A percentile compares a stretch with the other conserved stretches of the same genome.
These are phyloP conservation scores for Trichoplusia ni DNA, from an alignment of 1,140 invertebrate species.

Conservation along the genomic window DNA sequence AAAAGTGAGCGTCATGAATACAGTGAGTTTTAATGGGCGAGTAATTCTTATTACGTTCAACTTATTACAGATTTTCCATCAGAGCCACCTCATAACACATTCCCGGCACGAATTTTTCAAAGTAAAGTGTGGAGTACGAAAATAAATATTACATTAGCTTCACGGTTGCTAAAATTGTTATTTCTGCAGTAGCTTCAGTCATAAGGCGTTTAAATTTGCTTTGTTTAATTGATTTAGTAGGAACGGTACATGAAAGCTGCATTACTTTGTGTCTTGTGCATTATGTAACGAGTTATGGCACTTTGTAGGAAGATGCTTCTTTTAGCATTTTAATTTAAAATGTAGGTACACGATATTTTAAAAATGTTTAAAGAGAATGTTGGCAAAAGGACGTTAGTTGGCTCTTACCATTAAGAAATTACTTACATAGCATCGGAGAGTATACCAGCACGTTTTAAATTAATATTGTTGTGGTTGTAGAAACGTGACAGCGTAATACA, in stretches of 20 bases:
- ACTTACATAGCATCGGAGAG: too few relatives aligned
- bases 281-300: too few relatives aligned
- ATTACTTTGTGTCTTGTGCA: background rate
- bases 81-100: slow-evolving; percentile 14
- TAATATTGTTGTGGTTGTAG: too few relatives aligned
- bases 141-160: slow-evolving; percentile 33
- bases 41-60: slow-evolving; percentile 7
- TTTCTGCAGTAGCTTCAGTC: background rate
- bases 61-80: slow-evolving; percentile 22
- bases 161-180: background rate
- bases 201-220: background rate
- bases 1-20: background rate
- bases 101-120: slow-evolving; percentile 21
- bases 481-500: too few relatives aligned
- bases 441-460: too few relatives aligned
- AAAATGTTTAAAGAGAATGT: too few relatives aligned
- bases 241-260: background rate
- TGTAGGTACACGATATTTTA: too few relatives aligned
- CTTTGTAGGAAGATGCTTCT: too few relatives aligned
- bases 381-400: too few relatives aligned
- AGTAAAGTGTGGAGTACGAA: slow-evolving; percentile 6
- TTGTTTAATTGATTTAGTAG: slow-evolving; percentile 14
- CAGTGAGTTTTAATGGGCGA: slow-evolving; percentile 6
- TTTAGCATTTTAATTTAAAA: too few relatives aligned
- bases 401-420: too few relatives aligned